These are phyloP conservation scores for Alfaro cultratus DNA, from an alignment of 2,797 vertebrate genomes.

Conservation along the genomic window DNA sequence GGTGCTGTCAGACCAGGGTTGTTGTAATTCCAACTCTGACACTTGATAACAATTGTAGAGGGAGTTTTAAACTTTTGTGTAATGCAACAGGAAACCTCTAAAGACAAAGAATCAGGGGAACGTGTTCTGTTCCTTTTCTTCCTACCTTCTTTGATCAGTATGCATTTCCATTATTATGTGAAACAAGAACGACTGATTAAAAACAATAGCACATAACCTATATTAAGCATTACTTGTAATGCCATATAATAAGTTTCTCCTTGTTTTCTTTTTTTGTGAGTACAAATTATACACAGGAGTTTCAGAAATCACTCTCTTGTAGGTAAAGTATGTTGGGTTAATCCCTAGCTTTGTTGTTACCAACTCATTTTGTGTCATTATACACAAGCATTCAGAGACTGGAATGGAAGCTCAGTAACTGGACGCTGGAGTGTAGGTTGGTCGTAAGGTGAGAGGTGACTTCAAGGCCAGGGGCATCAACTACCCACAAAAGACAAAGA, in stretches of 20 bases:
- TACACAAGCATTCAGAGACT: constrained; percentile 20
- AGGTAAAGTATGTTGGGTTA: constrained; percentile 4
- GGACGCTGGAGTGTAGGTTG: constrained; percentile 7
- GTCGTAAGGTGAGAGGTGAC: constrained; percentile 40
- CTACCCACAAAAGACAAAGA: constrained; percentile 45
- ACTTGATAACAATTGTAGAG: constrained; percentile 10
- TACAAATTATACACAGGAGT: neutral
- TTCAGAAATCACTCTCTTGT: neutral
- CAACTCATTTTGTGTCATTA: constrained; percentile 9
- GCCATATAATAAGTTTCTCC: neutral
- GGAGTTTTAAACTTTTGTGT: constrained; percentile 8
- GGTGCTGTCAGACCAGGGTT: constrained; percentile 16
- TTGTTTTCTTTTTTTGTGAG: neutral
- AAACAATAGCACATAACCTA: neutral
- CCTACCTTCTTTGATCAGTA: neutral
- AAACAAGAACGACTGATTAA: neutral
- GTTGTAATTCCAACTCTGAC: constrained; percentile 40
- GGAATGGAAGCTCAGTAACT: constrained; percentile 7
- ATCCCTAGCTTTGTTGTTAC: constrained; percentile 22
- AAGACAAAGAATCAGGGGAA: constrained; percentile 12
- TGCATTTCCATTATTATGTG: neutral
- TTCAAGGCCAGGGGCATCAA: constrained; percentile 31
- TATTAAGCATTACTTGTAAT: neutral
- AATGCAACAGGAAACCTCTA: constrained; percentile 10
- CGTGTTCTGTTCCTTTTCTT: constrained; percentile 6